Evolutionary conservation across 2,113 vertebrate species (phyloP).

Genomic region (Entelurus aequoreus): DNA sequence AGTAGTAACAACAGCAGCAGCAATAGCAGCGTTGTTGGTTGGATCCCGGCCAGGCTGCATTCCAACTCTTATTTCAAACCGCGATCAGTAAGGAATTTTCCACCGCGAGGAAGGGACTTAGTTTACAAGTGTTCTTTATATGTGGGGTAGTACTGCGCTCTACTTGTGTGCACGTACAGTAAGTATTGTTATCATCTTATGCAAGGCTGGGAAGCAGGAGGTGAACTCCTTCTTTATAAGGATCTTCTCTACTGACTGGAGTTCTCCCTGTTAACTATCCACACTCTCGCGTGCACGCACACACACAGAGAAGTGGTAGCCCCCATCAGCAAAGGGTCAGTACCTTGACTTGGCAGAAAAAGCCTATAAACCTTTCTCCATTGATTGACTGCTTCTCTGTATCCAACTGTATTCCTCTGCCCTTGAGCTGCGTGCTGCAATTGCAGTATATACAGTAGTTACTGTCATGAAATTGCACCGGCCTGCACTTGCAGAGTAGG

Average conservation of each 20-base stretch:
- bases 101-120: constrained; percentile 71
- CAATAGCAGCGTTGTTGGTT: constrained; percentile 47
- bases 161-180: constrained; percentile 10
- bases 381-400: constrained; percentile 54
- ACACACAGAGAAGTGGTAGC: constrained; percentile 16
- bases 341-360: constrained; percentile 56
- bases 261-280: constrained; percentile 16
- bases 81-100: constrained; percentile 72
- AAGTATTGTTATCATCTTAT: constrained; percentile 14
- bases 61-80: constrained; percentile 74
- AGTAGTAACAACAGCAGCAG: constrained; percentile 6
- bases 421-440: constrained; percentile 55
- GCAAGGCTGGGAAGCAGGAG: constrained; percentile 29
- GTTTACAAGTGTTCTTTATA: constrained; percentile 57
- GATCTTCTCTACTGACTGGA: constrained; percentile 15
- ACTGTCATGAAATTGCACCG: constrained; percentile 9
- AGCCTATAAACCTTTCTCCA: constrained; percentile 56
- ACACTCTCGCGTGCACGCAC: not conserved
- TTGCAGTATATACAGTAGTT: constrained; percentile 12
- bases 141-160: constrained; percentile 48
- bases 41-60: constrained; percentile 68
- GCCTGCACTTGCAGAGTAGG: constrained; percentile 45
- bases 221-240: constrained; percentile 27
- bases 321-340: constrained; percentile 35
- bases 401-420: constrained; percentile 47